These are phyloP conservation scores for Junco hyemalis DNA, from an alignment of 2,113 vertebrate genomes.

Conservation along the genomic window DNA sequence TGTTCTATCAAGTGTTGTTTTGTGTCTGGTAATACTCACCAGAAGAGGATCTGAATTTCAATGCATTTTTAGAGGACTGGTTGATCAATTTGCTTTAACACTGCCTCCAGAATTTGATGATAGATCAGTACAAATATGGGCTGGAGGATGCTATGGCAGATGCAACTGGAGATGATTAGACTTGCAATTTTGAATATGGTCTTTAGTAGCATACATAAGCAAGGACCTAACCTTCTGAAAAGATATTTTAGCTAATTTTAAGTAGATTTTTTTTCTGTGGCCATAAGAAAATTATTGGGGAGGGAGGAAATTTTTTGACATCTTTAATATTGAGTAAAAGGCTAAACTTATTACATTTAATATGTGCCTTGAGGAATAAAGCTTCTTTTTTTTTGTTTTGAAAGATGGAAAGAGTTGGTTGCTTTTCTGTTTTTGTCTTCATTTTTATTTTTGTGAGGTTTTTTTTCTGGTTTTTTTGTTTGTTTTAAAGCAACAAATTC, in stretches of 20 bases:
- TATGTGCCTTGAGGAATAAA: not conserved
- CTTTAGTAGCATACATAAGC: not conserved
- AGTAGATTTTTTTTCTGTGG: not conserved
- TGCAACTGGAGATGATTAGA: not conserved
- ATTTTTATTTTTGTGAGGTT: not conserved
- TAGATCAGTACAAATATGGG: not conserved
- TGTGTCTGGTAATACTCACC: not conserved
- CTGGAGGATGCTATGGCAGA: not conserved
- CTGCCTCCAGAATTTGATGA: not conserved
- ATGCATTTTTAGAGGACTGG: not conserved
- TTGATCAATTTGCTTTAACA: not conserved
- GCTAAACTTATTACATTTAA: not conserved
- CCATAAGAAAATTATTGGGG: not conserved
- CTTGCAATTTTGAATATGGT: not conserved
- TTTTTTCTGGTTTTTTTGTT: not conserved
- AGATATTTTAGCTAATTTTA: not conserved
- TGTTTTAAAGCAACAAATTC: not conserved
- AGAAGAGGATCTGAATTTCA: slow-evolving; percentile 3
- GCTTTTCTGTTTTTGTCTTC: not conserved
- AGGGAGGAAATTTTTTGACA: not conserved
- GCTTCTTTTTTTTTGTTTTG: not conserved
- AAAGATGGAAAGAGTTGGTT: not conserved
- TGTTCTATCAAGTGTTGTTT: not conserved
- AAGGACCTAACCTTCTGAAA: not conserved
- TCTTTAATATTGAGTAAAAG: not conserved